Percentiles rank a stretch among this genome's conserved stretches.
phyloP scores from a whole-genome alignment of 2,888 invertebrate species.

The Cynaeus angustus region DNA sequence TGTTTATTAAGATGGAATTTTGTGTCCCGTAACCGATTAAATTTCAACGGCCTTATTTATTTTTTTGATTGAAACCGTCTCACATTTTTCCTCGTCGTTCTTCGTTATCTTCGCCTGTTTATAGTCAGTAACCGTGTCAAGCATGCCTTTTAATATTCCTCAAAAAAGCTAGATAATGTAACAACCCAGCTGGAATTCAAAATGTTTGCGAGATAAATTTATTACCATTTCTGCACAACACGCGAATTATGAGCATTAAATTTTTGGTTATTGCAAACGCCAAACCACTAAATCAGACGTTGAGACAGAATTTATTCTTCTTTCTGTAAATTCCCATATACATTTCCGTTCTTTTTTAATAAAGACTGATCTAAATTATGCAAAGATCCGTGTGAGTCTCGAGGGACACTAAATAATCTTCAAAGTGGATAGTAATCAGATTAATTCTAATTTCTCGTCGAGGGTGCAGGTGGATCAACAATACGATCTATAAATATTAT shows the following conservation, averaged over 20 bases:
- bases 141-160: conserved; percentile 14
- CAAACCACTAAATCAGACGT: conserved; percentile 35
- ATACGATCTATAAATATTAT: conserved; percentile 21
- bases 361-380: not conserved
- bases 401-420: conserved; percentile 21
- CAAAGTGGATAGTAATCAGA: conserved; percentile 18
- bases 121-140: conserved; percentile 17
- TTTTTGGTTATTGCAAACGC: conserved; percentile 23
- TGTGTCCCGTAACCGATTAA: no score
- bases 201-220: conserved; percentile 34
- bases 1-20: no score
- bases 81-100: not conserved
- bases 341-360: not conserved
- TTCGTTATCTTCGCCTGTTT: conserved; percentile 30
- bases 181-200: conserved; percentile 34
- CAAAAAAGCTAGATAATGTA: conserved; percentile 23
- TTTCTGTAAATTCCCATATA: conserved; percentile 1
- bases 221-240: conserved; percentile 25
- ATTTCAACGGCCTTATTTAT: no score
- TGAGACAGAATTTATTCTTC: conserved; percentile 22
- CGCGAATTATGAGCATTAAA: conserved; percentile 29
- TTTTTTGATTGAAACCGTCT: no score
- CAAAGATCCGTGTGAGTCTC: conserved; percentile 7
- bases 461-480: conserved; percentile 22
- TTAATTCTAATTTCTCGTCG: conserved; percentile 26